Percentiles rank a stretch among this genome's conserved stretches.
phyloP scores from a whole-genome alignment of 92 coral and sea anemone genomes.

The Siderastrea siderea region DNA sequence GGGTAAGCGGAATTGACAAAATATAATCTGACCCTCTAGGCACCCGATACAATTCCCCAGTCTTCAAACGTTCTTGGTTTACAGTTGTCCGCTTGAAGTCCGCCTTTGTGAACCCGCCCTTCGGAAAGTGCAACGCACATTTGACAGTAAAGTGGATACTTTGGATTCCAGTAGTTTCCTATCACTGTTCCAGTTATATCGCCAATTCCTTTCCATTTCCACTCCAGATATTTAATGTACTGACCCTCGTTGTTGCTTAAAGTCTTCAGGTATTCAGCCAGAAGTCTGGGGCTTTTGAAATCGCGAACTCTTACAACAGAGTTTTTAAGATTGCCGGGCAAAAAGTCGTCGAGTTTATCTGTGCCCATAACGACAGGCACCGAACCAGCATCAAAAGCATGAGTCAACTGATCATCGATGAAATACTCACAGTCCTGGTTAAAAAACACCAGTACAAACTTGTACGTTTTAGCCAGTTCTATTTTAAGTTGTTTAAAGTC shows the following conservation, averaged over 20 bases:
- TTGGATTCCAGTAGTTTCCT: constrained; percentile 28
- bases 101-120: constrained; percentile 34
- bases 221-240: constrained; percentile 44
- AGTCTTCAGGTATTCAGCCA: constrained; percentile 46
- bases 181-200: constrained; percentile 34
- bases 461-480: no score
- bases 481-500: no score
- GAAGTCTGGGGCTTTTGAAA: constrained; percentile 46
- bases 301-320: constrained; percentile 42
- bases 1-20: no score
- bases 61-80: constrained; percentile 8
- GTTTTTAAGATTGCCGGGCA: no score
- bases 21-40: no score
- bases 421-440: no score
- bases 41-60: constrained; percentile 28
- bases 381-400: no score
- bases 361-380: no score
- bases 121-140: not conserved
- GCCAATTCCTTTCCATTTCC: constrained; percentile 10
- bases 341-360: no score
- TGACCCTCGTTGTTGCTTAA: constrained; percentile 40
- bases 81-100: constrained; percentile 25
- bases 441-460: no score
- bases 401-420: no score
- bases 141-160: constrained; percentile 29